A percentile compares a stretch with the other conserved stretches of the same genome.
Conservation (phyloP, 1,140 invertebrate species). For the Hestina assimilis region DNA sequence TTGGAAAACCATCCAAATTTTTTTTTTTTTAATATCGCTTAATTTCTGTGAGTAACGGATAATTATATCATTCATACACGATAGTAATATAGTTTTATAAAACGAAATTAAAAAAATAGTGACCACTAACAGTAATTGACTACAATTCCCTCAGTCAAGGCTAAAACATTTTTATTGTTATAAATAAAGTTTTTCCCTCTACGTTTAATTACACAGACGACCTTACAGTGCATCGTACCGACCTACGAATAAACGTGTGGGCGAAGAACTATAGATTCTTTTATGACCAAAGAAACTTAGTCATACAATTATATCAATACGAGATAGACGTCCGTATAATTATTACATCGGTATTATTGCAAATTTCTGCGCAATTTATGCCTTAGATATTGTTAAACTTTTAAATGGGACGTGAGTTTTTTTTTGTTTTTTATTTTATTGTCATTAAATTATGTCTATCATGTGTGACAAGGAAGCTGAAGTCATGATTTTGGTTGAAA, state of each 20-base stretch:
- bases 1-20: too few relatives aligned
- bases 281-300: conserved; percentile 4
- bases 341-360: conserved; percentile 12
- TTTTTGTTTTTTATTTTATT: not conserved
- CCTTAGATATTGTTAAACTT: conserved; percentile 2
- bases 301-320: conserved; percentile 5
- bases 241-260: conserved; percentile 6
- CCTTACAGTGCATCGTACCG: conserved; percentile 14
- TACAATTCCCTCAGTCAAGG: not conserved
- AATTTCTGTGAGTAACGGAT: too few relatives aligned
- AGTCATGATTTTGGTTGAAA: too few relatives aligned
- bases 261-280: not conserved
- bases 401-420: conserved; percentile 32
- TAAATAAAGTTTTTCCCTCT: conserved; percentile 16
- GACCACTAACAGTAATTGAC: not conserved
- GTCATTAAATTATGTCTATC: not conserved
- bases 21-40: too few relatives aligned
- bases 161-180: conserved; percentile 3
- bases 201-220: conserved; percentile 6
- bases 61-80: too few relatives aligned
- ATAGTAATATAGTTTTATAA: not conserved
- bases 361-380: conserved; percentile 8
- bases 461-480: too few relatives aligned
- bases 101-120: not conserved
- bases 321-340: conserved; percentile 4